Percentiles rank a stretch among this genome's conserved stretches.
phyloP scores from a whole-genome alignment of 2,888 invertebrate genomes.

The Periphyllus acericola region DNA sequence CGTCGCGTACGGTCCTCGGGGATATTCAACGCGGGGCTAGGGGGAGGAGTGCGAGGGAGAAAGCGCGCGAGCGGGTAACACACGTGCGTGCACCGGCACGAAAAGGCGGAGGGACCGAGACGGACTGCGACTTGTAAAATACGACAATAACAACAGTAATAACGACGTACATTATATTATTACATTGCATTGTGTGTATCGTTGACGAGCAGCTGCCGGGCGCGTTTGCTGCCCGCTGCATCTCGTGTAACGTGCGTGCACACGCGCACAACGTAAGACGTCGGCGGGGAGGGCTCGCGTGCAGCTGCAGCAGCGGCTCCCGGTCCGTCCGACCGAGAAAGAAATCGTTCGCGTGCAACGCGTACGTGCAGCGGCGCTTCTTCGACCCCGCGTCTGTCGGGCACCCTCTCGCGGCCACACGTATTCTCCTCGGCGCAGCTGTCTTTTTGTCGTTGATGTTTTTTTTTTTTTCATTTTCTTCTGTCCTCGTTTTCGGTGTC shows the following conservation, averaged over 20 bases:
- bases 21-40: neutral
- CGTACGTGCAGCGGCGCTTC: no score
- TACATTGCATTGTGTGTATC: no score
- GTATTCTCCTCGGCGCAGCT: neutral
- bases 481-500: no score
- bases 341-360: no score
- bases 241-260: no score
- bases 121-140: neutral
- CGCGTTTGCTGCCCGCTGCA: conserved; percentile 7
- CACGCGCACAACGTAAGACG: neutral
- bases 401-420: neutral
- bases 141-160: neutral
- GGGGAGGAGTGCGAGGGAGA: neutral
- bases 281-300: neutral
- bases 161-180: no score
- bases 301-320: conserved; percentile 10
- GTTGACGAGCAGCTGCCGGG: conserved; percentile 8
- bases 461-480: neutral
- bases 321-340: no score
- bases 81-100: no score
- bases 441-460: neutral
- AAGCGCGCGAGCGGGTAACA: no score
- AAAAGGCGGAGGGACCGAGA: no score
- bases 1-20: neutral
- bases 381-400: neutral